phyloP scores from a whole-genome alignment of 2,888 invertebrate species.

The Germaria angustata region DNA sequence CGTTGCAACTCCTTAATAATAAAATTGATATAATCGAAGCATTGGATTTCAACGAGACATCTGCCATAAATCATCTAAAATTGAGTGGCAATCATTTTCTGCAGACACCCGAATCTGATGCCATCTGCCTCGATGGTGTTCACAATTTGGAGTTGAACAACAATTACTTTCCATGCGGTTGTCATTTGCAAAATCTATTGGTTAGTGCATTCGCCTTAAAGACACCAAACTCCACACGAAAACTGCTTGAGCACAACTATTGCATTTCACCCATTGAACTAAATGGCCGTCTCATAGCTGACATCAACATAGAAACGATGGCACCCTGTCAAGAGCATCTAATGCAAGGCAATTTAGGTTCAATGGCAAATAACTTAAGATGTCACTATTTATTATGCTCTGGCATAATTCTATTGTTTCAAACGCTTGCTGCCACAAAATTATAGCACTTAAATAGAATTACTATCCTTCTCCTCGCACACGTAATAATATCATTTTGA shows the following conservation, averaged over 20 bases:
- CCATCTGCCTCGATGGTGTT: constrained; percentile 86
- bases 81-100: constrained; percentile 92
- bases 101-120: constrained; percentile 86
- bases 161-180: constrained; percentile 94
- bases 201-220: constrained; percentile 88
- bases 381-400: constrained; percentile 22
- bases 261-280: constrained; percentile 93
- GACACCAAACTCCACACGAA: constrained; percentile 81
- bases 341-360: constrained; percentile 84
- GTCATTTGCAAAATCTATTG: constrained; percentile 88
- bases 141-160: constrained; percentile 86
- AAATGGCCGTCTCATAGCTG: constrained; percentile 88
- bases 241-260: constrained; percentile 87
- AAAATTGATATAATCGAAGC: constrained; percentile 91
- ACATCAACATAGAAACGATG: constrained; percentile 84
- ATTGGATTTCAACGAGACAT: constrained; percentile 86
- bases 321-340: constrained; percentile 86
- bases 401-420: constrained; percentile 32
- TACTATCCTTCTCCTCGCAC: not conserved
- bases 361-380: constrained; percentile 75
- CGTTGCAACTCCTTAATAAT: constrained; percentile 89
- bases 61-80: constrained; percentile 86
- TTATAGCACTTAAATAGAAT: constrained; percentile 51
- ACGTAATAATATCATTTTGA: constrained; percentile 11
- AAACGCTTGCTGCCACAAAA: constrained; percentile 37